Conservation (phyloP, 2,113 vertebrate species). For the Cettia cetti region DNA sequence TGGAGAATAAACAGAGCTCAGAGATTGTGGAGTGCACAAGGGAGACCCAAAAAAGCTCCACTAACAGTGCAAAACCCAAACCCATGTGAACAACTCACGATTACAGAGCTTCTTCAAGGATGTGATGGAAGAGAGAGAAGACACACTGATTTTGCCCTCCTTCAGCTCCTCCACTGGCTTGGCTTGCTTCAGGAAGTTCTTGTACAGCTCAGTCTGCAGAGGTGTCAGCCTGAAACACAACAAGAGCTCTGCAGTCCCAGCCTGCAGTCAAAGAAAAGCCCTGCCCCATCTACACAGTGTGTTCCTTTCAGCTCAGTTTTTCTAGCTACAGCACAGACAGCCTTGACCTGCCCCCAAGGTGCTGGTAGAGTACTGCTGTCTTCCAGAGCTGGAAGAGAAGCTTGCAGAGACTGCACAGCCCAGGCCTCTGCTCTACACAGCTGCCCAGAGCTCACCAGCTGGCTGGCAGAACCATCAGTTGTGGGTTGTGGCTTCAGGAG, state of each 20-base stretch:
- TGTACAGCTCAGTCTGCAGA: constrained; percentile 89
- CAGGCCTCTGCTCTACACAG: not conserved
- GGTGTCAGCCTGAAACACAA: constrained; percentile 82
- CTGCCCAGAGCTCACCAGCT: not conserved
- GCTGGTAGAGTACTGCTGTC: not conserved
- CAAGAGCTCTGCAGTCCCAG: not conserved
- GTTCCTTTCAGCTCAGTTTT: not conserved
- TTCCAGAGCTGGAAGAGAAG: not conserved
- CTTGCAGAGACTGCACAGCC: not conserved
- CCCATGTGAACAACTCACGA: constrained; percentile 77
- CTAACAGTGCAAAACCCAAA: not conserved
- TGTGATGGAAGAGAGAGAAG: constrained; percentile 95
- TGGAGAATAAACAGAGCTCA: constrained; percentile 40
- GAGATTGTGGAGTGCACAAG: not conserved
- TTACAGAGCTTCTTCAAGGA: constrained; percentile 97
- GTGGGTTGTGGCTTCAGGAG: not conserved
- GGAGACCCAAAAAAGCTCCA: not conserved
- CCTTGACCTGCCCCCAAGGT: not conserved
- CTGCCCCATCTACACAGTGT: not conserved
- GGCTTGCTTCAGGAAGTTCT: constrained; percentile 87
- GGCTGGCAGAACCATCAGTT: not conserved
- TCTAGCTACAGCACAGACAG: not conserved
- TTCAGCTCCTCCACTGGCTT: constrained; percentile 86
- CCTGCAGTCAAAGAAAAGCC: not conserved
- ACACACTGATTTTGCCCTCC: constrained; percentile 87